phyloP scores from a whole-genome alignment of 2,113 vertebrate species.

The Lutjanus erythropterus region DNA sequence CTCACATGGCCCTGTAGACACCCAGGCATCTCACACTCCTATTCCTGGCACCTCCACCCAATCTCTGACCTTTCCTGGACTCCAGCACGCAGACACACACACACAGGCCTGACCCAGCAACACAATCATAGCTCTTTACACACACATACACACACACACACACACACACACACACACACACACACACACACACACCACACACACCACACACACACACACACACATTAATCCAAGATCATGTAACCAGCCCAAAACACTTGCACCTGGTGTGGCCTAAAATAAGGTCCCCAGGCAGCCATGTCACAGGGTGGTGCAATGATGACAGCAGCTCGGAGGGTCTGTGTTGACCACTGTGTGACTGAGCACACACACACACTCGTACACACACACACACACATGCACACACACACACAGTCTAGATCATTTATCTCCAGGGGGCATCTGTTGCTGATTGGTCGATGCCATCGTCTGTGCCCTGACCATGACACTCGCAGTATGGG shows the following conservation, averaged over 20 bases:
- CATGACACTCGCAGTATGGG: conserved; percentile 50
- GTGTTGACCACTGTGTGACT: conserved; percentile 41
- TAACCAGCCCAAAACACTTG: conserved; percentile 82
- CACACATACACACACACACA: conserved; percentile 1
- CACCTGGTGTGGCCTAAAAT: conserved; percentile 84
- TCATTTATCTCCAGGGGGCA: conserved; percentile 55
- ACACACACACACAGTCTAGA: conserved; percentile 39
- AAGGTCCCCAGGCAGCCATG: conserved; percentile 66
- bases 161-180: conserved; percentile 35
- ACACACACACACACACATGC: conserved; percentile 21
- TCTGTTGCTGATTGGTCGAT: conserved; percentile 64
- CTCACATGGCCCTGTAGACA: conserved; percentile 74
- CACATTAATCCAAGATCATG: conserved; percentile 73
- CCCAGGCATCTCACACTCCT: conserved; percentile 85
- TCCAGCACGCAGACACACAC: conserved; percentile 64
- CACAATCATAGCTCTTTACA: conserved; percentile 50
- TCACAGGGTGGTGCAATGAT: conserved; percentile 47
- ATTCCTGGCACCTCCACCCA: conserved; percentile 85
- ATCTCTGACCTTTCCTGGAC: conserved; percentile 84
- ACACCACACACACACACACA: conserved; percentile 37
- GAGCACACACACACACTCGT: conserved; percentile 13
- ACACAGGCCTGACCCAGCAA: conserved; percentile 47
- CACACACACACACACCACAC: conserved; percentile 45
- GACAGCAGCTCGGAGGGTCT: conserved; percentile 55
- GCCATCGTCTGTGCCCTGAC: conserved; percentile 43